Conservation (phyloP, 2,888 invertebrate genomes). For the Aporophyla lueneburgensis region DNA sequence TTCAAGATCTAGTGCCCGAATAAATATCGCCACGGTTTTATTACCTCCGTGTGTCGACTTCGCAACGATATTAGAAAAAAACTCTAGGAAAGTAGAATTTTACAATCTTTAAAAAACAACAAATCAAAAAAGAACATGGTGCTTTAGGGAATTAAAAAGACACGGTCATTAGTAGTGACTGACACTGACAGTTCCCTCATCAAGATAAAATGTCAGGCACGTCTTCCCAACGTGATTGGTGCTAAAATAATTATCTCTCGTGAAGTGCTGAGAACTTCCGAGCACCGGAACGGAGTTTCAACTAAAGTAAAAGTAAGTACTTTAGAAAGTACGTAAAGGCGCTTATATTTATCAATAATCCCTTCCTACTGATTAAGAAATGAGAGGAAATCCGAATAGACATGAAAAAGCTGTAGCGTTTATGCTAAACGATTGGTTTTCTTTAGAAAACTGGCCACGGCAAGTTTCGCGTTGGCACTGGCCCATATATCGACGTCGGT, state of each 20-base stretch:
- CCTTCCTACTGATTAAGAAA: constrained; percentile 57
- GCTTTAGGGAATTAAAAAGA: not conserved
- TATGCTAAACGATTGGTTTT: constrained; percentile 58
- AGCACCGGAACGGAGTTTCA: constrained; percentile 24
- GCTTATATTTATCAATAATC: constrained; percentile 52
- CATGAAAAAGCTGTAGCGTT: constrained; percentile 64
- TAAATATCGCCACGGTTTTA: too few relatives aligned
- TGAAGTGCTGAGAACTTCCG: constrained; percentile 7
- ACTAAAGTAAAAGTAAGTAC: constrained; percentile 35
- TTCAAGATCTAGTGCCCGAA: too few relatives aligned
- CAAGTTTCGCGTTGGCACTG: constrained; percentile 56
- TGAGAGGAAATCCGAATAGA: constrained; percentile 63
- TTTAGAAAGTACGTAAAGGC: constrained; percentile 51
- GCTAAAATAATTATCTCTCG: constrained; percentile 28
- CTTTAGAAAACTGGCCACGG: constrained; percentile 65
- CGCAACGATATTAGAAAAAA: not conserved
- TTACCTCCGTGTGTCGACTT: too few relatives aligned
- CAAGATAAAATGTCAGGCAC: not conserved
- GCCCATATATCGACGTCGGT: constrained; percentile 49
- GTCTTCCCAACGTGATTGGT: not conserved
- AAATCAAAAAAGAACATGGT: not conserved
- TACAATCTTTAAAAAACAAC: not conserved
- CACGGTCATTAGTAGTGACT: not conserved
- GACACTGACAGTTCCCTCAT: not conserved
- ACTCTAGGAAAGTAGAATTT: not conserved